A percentile compares a stretch with the other conserved stretches of the same genome.
Conservation (phyloP, 2,113 vertebrate species). For the Callocephalon fimbriatum region DNA sequence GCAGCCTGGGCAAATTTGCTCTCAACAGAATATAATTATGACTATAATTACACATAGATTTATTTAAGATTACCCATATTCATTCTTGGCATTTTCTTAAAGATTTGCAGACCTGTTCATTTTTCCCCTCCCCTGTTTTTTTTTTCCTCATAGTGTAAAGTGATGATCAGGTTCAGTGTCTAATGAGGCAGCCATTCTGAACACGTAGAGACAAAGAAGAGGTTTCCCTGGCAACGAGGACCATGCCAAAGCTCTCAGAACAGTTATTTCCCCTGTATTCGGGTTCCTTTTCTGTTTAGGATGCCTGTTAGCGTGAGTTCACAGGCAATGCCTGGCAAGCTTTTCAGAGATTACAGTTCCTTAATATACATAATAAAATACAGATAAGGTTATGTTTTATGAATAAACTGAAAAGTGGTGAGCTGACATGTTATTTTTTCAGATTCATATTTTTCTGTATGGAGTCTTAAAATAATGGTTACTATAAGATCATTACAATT, state of each 20-base stretch:
- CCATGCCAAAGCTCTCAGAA: slow-evolving; percentile 77
- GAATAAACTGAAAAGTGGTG: not conserved
- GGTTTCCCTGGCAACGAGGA: slow-evolving; percentile 81
- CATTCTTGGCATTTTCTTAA: slow-evolving; percentile 52
- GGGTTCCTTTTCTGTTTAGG: slow-evolving; percentile 69
- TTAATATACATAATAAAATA: slow-evolving; percentile 6
- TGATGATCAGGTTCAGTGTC: slow-evolving; percentile 69
- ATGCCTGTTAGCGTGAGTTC: slow-evolving; percentile 64
- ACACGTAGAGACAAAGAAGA: slow-evolving; percentile 83
- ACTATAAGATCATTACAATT: not conserved
- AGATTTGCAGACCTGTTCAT: slow-evolving; percentile 57
- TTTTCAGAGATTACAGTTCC: slow-evolving; percentile 57
- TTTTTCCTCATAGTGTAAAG: not conserved
- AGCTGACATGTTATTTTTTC: not conserved
- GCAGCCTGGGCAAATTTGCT: slow-evolving; percentile 20
- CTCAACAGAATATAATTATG: not conserved
- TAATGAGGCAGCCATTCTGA: slow-evolving; percentile 81
- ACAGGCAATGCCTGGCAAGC: slow-evolving; percentile 60
- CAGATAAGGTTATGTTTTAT: not conserved
- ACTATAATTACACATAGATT: not conserved
- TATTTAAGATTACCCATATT: not conserved
- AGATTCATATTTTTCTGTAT: not conserved
- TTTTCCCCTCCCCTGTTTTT: slow-evolving; percentile 18
- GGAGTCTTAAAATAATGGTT: not conserved
- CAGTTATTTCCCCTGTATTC: slow-evolving; percentile 65